Evolutionary conservation across 1,140 invertebrate species (phyloP), one percentile per base, ranked within the genome.

Genomic region (Liolophura sinensis): DNA sequence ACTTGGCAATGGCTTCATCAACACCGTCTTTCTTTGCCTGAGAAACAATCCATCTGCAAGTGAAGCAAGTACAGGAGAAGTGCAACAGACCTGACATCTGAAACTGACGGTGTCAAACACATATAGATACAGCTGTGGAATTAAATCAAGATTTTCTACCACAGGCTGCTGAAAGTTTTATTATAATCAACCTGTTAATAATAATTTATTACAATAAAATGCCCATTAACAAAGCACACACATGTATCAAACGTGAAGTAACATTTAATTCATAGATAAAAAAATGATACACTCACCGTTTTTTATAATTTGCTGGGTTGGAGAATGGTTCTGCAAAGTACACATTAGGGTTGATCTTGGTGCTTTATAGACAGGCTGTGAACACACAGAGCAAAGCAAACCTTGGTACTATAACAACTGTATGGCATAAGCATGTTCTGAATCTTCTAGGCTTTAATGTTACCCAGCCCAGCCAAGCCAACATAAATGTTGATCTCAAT

Each of bases 11-110:
- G 52, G 78, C 69, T 69, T 95, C 94, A 74, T 96, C 93, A 15
- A 91, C 91, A 64, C 90, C 93, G 69, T 97, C 94, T 84, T 98
- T 98, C 82, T 95, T 97, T 0, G 96, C 93, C 82, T 94, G 88
- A 0, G 96, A 98, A 68, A 90, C 86, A 0, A 94, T 85, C 97
- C 97, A 99, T 67, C 82, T 85, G 61, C 11, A 80, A 65, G 22
- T 64, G 49, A 52, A 64, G 64, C 3, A 9, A 51, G 27, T 22
- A 18, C 58, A 48, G 20, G 52, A 25, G 50, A 20, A 56, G 14
- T 15, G 16, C 18, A 56, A 9, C 16, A 54, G 48, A 49, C 12
- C 51, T 46, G 16, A 22, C n/a, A 4, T 31, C 46, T 52, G 27
- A 24, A 27, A n/a, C 27, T 62, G 64, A 68, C 51, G 15, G 56